Evolutionary conservation across 92 coral and sea anemone genomes (phyloP).

Genomic region (Siderastrea siderea): DNA sequence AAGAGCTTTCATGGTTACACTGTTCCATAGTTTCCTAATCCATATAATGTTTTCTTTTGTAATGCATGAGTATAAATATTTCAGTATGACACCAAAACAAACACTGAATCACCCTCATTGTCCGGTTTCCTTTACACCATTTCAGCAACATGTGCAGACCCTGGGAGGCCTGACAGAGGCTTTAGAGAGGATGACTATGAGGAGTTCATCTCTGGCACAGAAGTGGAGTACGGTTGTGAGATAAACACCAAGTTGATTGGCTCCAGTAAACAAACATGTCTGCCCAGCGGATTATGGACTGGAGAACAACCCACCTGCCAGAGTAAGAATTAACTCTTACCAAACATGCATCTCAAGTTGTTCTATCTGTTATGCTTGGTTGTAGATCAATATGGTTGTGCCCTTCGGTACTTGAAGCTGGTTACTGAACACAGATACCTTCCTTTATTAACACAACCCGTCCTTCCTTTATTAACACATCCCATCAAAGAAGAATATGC

Average conservation of each 20-base stretch:
- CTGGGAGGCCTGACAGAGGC: conserved; percentile 74
- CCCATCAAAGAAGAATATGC: too few relatives aligned
- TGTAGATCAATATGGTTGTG: too few relatives aligned
- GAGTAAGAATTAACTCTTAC: conserved; percentile 34
- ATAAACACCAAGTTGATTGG: conserved; percentile 71
- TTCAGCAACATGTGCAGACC: conserved; percentile 73
- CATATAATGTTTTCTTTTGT: too few relatives aligned
- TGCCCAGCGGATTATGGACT: conserved; percentile 74
- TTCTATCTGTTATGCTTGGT: neutral
- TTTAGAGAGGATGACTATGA: conserved; percentile 53
- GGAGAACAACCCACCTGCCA: conserved; percentile 76
- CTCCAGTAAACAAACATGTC: conserved; percentile 68
- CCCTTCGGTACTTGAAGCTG: neutral
- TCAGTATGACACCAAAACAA: too few relatives aligned
- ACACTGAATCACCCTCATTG: neutral
- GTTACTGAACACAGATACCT: neutral
- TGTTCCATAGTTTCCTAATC: too few relatives aligned
- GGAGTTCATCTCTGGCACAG: conserved; percentile 83
- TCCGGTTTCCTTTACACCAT: neutral
- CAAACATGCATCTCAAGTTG: neutral
- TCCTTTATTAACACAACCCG: too few relatives aligned
- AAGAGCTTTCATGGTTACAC: too few relatives aligned
- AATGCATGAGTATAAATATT: too few relatives aligned
- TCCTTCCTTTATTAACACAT: too few relatives aligned
- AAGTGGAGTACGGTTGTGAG: conserved; percentile 75